These are phyloP conservation scores for Acanthopleura granulata DNA, from an alignment of 2,888 invertebrate genomes.

Conservation along the genomic window DNA sequence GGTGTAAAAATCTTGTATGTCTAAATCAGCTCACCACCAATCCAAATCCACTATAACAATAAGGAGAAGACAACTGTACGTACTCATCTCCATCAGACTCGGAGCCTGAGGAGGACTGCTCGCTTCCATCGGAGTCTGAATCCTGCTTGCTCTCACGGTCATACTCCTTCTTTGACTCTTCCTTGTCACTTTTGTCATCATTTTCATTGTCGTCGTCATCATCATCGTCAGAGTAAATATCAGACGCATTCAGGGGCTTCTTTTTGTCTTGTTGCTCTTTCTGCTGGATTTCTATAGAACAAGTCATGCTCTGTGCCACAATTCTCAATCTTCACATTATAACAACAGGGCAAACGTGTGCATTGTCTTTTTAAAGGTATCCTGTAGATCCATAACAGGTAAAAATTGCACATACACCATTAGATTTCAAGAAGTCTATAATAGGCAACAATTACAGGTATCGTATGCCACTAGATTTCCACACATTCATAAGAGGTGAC, in stretches of 20 bases:
- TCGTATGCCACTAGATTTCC: too few species aligned
- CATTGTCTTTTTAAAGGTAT: too few species aligned
- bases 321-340: neutral
- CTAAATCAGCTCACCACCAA: too few species aligned
- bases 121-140: slow-evolving; percentile 57
- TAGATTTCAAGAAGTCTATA: too few species aligned
- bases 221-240: slow-evolving; percentile 84
- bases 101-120: slow-evolving; percentile 48
- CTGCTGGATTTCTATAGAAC: slow-evolving; percentile 36
- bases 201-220: slow-evolving; percentile 58
- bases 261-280: slow-evolving; percentile 71
- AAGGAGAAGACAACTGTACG: slow-evolving; percentile 26
- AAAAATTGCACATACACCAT: too few species aligned
- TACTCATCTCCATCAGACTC: slow-evolving; percentile 57
- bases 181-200: slow-evolving; percentile 42
- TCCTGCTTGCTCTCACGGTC: slow-evolving; percentile 26
- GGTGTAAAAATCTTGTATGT: too few species aligned
- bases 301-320: neutral
- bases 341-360: neutral
- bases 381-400: too few species aligned
- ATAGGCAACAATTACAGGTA: too few species aligned
- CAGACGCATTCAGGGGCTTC: slow-evolving; percentile 91
- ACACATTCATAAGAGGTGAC: too few species aligned
- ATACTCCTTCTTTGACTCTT: slow-evolving; percentile 20
- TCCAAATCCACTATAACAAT: neutral